A percentile compares a stretch with the other conserved stretches of the same genome.
These are phyloP conservation scores for Nanorana parkeri DNA, from an alignment of 2,113 vertebrate species.

Conservation along the genomic window DNA sequence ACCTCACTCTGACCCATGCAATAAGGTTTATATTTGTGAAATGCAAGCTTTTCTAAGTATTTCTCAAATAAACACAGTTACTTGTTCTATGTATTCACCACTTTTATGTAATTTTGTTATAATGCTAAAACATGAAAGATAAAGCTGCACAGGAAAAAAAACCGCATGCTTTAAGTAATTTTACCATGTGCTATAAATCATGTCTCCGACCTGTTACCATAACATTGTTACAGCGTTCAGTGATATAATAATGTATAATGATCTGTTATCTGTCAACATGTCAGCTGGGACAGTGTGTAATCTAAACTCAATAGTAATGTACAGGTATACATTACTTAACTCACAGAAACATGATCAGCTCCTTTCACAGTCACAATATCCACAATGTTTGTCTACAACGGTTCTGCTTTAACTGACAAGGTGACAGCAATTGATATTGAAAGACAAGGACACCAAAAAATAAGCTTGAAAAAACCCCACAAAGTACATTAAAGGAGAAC, in stretches of 20 bases:
- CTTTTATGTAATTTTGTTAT: no score
- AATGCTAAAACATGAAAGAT: no score
- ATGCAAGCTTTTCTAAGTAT: no score
- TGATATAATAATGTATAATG: slow-evolving; percentile 26
- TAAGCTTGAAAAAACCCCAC: background rate
- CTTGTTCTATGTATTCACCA: no score
- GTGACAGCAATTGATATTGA: slow-evolving; percentile 32
- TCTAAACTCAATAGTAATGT: slow-evolving; percentile 31
- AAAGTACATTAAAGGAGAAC: no score
- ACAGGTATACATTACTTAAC: slow-evolving; percentile 33
- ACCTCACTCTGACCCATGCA: background rate
- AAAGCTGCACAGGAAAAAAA: background rate
- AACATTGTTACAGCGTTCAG: background rate
- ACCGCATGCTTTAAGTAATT: background rate
- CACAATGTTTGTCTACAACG: slow-evolving; percentile 21
- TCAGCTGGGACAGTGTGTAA: slow-evolving; percentile 14
- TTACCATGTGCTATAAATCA: background rate
- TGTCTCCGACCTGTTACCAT: background rate
- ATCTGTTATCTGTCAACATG: slow-evolving; percentile 40
- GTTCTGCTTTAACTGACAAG: slow-evolving; percentile 25
- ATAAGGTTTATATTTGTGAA: no score
- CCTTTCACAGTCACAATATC: slow-evolving; percentile 26
- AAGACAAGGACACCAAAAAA: slow-evolving; percentile 12
- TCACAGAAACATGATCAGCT: slow-evolving; percentile 28
- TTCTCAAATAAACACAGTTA: no score